Percentiles rank a stretch among this genome's conserved stretches.
phyloP scores from a whole-genome alignment of 1,140 invertebrate species.

The Melanaphis sacchari region DNA sequence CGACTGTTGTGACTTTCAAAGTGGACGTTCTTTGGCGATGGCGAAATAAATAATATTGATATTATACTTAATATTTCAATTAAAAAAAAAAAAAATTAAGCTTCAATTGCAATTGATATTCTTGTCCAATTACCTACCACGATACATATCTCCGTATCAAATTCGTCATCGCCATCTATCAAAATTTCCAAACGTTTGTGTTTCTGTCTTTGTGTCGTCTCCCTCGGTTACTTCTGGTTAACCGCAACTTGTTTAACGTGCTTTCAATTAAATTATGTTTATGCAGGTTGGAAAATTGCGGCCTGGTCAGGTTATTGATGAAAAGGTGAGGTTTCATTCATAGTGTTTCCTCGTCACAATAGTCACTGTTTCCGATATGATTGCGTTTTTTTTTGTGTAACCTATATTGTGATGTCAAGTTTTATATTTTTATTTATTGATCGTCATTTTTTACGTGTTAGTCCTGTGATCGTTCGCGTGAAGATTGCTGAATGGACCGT shows the following conservation, averaged over 20 bases:
- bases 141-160: neutral
- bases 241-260: conserved; percentile 54
- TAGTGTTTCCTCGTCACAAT: conserved; percentile 61
- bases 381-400: conserved; percentile 60
- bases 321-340: conserved; percentile 76
- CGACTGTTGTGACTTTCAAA: conserved; percentile 52
- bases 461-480: conserved; percentile 26
- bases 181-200: conserved; percentile 40
- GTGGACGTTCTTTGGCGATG: conserved; percentile 41
- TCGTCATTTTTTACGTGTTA: conserved; percentile 42
- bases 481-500: conserved; percentile 45
- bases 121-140: neutral
- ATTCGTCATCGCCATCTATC: conserved; percentile 27
- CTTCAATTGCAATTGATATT: neutral
- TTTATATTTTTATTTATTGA: conserved; percentile 61
- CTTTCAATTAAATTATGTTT: conserved; percentile 59
- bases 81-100: neutral
- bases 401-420: conserved; percentile 60
- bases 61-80: neutral
- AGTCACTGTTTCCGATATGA: conserved; percentile 71
- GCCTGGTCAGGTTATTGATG: conserved; percentile 79
- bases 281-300: conserved; percentile 75
- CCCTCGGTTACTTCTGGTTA: conserved; percentile 39
- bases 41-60: conserved; percentile 7
- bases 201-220: conserved; percentile 53